Percentiles rank a stretch among this genome's conserved stretches.
phyloP scores from a whole-genome alignment of 2,888 invertebrate genomes.

The Cepaea hortensis region DNA sequence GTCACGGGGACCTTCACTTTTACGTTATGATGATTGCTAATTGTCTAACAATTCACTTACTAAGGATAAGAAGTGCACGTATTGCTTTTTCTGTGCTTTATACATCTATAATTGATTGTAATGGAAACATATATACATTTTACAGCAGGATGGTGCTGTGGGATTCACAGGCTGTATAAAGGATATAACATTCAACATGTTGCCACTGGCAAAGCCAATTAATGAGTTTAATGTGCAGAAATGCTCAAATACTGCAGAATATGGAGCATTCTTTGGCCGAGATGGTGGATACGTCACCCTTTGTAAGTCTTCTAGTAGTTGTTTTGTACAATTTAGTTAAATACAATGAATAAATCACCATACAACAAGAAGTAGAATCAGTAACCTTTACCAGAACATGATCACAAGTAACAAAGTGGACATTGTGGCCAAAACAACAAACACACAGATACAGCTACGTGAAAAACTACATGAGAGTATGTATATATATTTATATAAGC shows the following conservation, averaged over 20 bases:
- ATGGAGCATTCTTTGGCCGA: slow-evolving; percentile 89
- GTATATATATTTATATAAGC: no score
- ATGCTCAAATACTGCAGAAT: slow-evolving; percentile 87
- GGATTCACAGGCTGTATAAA: slow-evolving; percentile 90
- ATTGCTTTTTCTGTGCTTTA: no score
- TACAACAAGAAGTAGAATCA: no score
- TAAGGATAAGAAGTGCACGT: no score
- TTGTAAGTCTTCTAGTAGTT: slow-evolving; percentile 77
- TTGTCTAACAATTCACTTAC: no score
- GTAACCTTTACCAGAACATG: no score
- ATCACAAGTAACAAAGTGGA: no score
- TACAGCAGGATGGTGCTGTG: slow-evolving; percentile 80
- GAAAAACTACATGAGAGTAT: not conserved
- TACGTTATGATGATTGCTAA: no score
- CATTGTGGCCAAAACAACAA: no score
- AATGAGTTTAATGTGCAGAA: slow-evolving; percentile 77
- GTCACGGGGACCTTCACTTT: no score
- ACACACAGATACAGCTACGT: not conserved
- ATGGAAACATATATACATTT: not conserved
- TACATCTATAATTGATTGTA: no score
- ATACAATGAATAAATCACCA: no score
- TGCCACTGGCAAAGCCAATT: slow-evolving; percentile 81
- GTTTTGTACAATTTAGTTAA: not conserved
- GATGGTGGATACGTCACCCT: slow-evolving; percentile 84
- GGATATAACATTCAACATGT: slow-evolving; percentile 83